Conservation (phyloP, 2,113 vertebrate genomes). For the Oncorhynchus tshawytscha region DNA sequence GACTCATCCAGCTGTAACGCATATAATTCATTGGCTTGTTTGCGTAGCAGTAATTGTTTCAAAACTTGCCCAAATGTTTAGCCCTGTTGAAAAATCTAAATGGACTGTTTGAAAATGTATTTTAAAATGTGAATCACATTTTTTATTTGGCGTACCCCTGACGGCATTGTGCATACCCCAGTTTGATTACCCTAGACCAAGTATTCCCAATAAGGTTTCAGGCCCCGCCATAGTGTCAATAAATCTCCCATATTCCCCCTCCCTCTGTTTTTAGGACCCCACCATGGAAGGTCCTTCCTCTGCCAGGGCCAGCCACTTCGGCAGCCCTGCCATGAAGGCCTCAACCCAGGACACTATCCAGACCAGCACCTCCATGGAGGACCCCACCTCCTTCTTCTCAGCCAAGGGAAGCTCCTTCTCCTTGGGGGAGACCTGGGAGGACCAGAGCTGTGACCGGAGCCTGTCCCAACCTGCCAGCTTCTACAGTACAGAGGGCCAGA, state of each 20-base stretch:
- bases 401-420: conserved; percentile 67
- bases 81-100: no score
- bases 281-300: conserved; percentile 22
- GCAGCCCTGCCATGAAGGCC: conserved; percentile 30
- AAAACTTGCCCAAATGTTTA: no score
- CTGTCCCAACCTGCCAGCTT: conserved; percentile 40
- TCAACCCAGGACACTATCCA: neutral
- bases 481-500: conserved; percentile 43
- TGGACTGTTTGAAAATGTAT: no score
- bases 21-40: no score
- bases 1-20: no score
- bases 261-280: conserved; percentile 21
- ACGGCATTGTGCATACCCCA: no score
- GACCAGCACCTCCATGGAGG: conserved; percentile 15
- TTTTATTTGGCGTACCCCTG: no score
- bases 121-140: no score
- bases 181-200: no score
- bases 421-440: conserved; percentile 45
- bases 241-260: neutral
- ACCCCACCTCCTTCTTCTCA: conserved; percentile 50
- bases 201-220: no score
- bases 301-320: conserved; percentile 1
- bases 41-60: no score
- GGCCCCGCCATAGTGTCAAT: no score
- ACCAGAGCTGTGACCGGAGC: conserved; percentile 51